Conservation (phyloP, 1,140 invertebrate genomes). For the Oncopodura yosiiana region DNA sequence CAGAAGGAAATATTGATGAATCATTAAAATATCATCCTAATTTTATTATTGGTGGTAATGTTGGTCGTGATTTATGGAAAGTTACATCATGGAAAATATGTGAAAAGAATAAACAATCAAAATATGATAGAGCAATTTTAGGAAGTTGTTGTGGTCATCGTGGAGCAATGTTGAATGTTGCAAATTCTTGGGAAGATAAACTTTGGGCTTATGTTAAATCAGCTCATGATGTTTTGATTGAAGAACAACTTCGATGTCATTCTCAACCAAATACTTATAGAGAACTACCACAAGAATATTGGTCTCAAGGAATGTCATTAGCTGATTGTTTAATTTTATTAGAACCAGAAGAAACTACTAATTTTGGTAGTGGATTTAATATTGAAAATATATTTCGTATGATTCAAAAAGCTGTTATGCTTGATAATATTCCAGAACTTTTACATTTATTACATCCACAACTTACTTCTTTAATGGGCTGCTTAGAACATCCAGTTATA, state of each 20-base stretch:
- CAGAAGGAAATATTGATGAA: background rate
- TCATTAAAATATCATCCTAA: background rate
- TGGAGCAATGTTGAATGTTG: slow-evolving; percentile 23
- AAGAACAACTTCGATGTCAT: slow-evolving; percentile 12
- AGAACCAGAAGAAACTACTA: slow-evolving; percentile 1
- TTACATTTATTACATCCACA: background rate
- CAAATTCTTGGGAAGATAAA: slow-evolving; percentile 31
- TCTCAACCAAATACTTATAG: background rate
- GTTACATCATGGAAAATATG: slow-evolving; percentile 24
- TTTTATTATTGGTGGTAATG: slow-evolving; percentile 20
- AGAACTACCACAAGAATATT: slow-evolving; percentile 21
- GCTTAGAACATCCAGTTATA: slow-evolving; percentile 6
- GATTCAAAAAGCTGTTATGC: slow-evolving; percentile 25
- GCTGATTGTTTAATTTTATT: slow-evolving; percentile 15
- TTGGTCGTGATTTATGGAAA: slow-evolving; percentile 27
- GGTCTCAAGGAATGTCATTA: slow-evolving; percentile 17
- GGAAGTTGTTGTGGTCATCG: slow-evolving; percentile 30
- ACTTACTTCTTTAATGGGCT: background rate
- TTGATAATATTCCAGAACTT: background rate
- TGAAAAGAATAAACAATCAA: slow-evolving; percentile 20
- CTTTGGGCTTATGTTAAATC: slow-evolving; percentile 29
- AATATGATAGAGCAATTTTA: slow-evolving; percentile 24
- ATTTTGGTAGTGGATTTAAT: background rate
- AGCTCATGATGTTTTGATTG: slow-evolving; percentile 22
- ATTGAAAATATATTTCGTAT: slow-evolving; percentile 17